These are phyloP conservation scores for Cerceris rybyensis DNA, from an alignment of 2,888 invertebrate genomes.

Conservation along the genomic window DNA sequence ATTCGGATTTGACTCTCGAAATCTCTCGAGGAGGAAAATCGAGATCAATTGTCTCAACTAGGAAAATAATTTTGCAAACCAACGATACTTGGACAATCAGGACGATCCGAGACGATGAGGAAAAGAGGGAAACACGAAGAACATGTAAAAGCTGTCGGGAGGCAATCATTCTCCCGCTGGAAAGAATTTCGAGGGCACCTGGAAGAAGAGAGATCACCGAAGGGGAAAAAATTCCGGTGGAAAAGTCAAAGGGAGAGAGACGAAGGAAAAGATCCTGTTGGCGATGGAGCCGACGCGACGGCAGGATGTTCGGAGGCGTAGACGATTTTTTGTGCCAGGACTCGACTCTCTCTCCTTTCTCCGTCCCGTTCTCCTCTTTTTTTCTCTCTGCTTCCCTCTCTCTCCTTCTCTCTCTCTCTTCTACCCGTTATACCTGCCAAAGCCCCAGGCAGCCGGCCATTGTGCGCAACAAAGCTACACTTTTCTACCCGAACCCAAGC, in stretches of 20 bases:
- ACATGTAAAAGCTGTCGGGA: background rate
- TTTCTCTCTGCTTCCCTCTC: constrained; percentile 19
- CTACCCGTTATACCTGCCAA: constrained; percentile 64
- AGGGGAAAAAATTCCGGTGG: background rate
- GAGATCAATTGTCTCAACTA: background rate
- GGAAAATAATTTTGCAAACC: background rate
- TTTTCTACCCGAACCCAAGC: constrained; percentile 77
- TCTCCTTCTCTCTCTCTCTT: constrained; percentile 8
- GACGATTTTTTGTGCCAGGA: constrained; percentile 75
- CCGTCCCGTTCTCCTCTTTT: constrained; percentile 13
- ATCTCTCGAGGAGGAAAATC: too few relatives aligned
- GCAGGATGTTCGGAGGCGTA: constrained; percentile 78
- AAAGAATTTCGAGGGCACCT: constrained; percentile 2
- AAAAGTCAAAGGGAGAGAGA: background rate
- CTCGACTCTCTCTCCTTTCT: constrained; percentile 39
- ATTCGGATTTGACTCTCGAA: too few relatives aligned
- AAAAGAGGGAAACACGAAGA: background rate
- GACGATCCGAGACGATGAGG: background rate
- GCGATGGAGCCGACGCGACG: constrained; percentile 46
- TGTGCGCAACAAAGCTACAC: constrained; percentile 78
- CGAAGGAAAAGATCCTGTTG: constrained; percentile 20
- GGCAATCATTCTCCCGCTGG: background rate
- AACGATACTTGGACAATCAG: background rate
- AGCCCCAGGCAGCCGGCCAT: constrained; percentile 66
- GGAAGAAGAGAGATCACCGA: constrained; percentile 19